Conservation (phyloP, 2,797 vertebrate genomes). For the Xyrichtys novacula region DNA sequence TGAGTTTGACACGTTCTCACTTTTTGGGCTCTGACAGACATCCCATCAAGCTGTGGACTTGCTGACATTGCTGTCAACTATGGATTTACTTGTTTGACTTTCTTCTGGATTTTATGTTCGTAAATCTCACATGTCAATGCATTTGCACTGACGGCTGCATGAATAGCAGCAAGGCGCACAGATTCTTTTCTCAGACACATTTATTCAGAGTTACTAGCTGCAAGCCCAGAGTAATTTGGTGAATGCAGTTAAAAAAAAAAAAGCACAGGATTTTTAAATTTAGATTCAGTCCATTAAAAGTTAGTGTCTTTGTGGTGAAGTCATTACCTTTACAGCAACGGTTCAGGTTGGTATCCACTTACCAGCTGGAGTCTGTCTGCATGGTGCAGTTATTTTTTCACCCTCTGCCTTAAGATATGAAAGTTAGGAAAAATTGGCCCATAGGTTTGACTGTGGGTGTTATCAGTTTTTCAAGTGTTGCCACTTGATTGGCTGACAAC, state of each 20-base stretch:
- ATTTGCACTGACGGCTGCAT: constrained; percentile 38
- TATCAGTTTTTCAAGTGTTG: too few species aligned
- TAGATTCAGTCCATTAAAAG: too few species aligned
- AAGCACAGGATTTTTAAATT: too few species aligned
- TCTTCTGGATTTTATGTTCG: constrained; percentile 45
- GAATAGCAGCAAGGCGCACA: constrained; percentile 24
- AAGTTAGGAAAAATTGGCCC: too few species aligned
- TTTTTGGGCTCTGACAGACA: constrained; percentile 45
- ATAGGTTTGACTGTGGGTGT: too few species aligned
- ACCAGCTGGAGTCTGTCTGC: too few species aligned
- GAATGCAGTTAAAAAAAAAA: constrained; percentile 9
- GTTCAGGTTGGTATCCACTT: too few species aligned
- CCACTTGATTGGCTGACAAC: too few species aligned
- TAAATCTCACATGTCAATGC: constrained; percentile 51
- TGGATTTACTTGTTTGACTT: constrained; percentile 42
- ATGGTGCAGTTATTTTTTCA: too few species aligned
- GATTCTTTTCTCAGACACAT: constrained; percentile 32
- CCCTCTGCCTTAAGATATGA: too few species aligned
- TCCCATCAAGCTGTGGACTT: constrained; percentile 43
- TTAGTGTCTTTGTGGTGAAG: too few species aligned
- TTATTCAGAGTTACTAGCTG: constrained; percentile 31
- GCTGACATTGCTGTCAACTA: constrained; percentile 52
- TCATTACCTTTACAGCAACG: too few species aligned
- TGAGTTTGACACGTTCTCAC: constrained; percentile 24
- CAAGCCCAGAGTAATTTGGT: not conserved